A percentile compares a stretch with the other conserved stretches of the same genome.
Evolutionary conservation across 2,797 vertebrate genomes (phyloP).

Genomic region (Rhynchotus rufescens): DNA sequence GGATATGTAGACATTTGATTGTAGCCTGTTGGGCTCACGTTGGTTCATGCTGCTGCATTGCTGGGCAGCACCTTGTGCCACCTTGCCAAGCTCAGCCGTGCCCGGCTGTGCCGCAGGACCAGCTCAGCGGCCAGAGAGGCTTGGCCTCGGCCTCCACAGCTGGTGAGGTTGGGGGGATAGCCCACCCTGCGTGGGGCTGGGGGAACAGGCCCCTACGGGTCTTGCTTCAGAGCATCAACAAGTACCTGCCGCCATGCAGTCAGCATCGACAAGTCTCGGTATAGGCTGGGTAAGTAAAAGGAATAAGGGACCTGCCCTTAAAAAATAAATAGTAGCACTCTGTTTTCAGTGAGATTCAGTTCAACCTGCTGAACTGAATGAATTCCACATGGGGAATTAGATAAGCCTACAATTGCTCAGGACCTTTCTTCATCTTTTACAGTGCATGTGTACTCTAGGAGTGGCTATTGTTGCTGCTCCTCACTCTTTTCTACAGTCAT

Average conservation of each 20-base stretch:
- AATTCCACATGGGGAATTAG: background rate
- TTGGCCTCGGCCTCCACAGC: background rate
- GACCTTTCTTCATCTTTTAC: background rate
- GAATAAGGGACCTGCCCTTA: background rate
- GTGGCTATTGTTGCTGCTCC: background rate
- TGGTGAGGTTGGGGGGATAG: background rate
- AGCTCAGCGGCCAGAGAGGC: background rate
- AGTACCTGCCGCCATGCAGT: background rate
- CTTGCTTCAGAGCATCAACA: background rate
- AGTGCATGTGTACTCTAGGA: background rate
- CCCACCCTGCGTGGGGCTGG: background rate
- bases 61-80: background rate
- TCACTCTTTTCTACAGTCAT: background rate
- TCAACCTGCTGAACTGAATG: background rate
- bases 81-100: background rate
- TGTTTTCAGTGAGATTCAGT: background rate
- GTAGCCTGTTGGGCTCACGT: background rate
- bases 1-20: background rate
- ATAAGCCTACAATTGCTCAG: background rate
- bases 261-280: background rate
- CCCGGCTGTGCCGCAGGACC: too few relatives aligned
- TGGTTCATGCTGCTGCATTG: background rate
- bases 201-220: background rate
- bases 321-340: background rate
- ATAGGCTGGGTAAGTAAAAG: background rate